A percentile compares a stretch with the other conserved stretches of the same genome.
phyloP scores from a whole-genome alignment of 2,113 vertebrate species.

The Dendropsophus ebraccatus region DNA sequence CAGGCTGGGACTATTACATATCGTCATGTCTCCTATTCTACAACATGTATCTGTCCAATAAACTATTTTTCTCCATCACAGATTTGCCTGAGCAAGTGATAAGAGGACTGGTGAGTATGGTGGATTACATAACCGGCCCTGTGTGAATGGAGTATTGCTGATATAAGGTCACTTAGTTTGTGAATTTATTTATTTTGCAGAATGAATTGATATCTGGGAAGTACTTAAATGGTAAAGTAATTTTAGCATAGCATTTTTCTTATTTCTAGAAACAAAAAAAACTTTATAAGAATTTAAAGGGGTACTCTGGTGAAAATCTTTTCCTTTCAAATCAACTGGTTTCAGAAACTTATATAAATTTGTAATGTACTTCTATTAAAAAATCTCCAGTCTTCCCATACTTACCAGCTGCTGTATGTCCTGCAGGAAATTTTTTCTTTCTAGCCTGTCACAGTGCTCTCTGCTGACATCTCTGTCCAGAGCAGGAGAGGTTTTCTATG shows the following conservation, averaged over 20 bases:
- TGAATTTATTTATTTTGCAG: conserved; percentile 68
- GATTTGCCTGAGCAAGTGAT: conserved; percentile 75
- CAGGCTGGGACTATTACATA: too few relatives aligned
- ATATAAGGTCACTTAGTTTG: neutral
- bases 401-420: too few relatives aligned
- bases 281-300: neutral
- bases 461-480: too few relatives aligned
- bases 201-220: conserved; percentile 77
- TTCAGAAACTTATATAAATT: too few relatives aligned
- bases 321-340: too few relatives aligned
- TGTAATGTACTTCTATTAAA: too few relatives aligned
- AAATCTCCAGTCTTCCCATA: too few relatives aligned
- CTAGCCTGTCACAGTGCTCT: too few relatives aligned
- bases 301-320: too few relatives aligned
- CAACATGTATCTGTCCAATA: neutral
- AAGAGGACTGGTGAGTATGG: conserved; percentile 77
- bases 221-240: conserved; percentile 78
- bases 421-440: too few relatives aligned
- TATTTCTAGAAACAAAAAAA: neutral
- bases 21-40: neutral
- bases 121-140: conserved; percentile 37
- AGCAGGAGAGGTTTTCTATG: too few relatives aligned
- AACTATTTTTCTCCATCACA: conserved; percentile 65
- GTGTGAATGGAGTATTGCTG: neutral
- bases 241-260: neutral